A percentile compares a stretch with the other conserved stretches of the same genome.
Conservation (phyloP, 2,888 invertebrate species). For the Kuschelorhynchus macadamiae region DNA sequence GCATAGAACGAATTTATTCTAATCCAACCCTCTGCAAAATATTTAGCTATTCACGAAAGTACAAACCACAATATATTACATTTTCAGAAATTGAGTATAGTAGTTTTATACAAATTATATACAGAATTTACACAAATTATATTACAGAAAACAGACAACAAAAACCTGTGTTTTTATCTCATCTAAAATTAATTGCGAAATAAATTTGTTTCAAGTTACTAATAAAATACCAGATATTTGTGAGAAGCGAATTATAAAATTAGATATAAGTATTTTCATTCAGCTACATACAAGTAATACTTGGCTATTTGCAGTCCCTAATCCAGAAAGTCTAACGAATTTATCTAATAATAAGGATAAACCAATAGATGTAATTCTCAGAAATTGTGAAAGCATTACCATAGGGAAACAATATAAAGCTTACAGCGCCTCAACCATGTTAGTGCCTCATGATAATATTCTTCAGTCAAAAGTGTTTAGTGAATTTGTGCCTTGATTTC, state of each 20-base stretch:
- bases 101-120: not conserved
- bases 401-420: constrained; percentile 26
- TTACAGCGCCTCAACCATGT: constrained; percentile 8
- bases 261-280: constrained; percentile 5
- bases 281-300: constrained; percentile 12
- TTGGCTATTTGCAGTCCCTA: constrained; percentile 9
- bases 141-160: constrained; percentile 22
- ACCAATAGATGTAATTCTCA: constrained; percentile 10
- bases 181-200: constrained; percentile 15
- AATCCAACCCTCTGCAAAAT: constrained; percentile 13
- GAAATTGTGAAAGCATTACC: constrained; percentile 10
- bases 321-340: constrained; percentile 5
- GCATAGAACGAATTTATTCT: constrained; percentile 10
- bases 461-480: constrained; percentile 9
- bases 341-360: constrained; percentile 6
- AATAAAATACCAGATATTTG: constrained; percentile 4
- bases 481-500: constrained; percentile 16
- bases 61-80: constrained; percentile 12
- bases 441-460: constrained; percentile 14
- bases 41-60: constrained; percentile 13
- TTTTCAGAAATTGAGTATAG: constrained; percentile 5
- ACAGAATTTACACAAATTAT: constrained; percentile 20
- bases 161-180: constrained; percentile 9
- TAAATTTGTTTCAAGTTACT: not conserved
- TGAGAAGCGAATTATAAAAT: constrained; percentile 6